Evolutionary conservation across 2,113 vertebrate genomes (phyloP), one percentile per base, ranked within the genome.

Genomic region (Tychaedon coryphoeus): DNA sequence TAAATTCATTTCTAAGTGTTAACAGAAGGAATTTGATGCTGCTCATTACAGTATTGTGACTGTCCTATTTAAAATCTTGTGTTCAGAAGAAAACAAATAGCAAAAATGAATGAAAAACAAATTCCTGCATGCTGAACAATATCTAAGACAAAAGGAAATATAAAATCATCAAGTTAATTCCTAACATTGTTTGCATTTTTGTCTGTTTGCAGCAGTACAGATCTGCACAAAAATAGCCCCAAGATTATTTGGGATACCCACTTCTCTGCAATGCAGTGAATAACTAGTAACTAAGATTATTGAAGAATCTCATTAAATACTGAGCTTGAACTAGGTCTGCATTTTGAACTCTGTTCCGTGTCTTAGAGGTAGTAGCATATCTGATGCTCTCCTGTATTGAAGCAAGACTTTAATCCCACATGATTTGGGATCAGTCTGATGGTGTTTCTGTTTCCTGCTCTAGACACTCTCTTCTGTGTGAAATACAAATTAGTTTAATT

Each of bases 121-220:
- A 78, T 12, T 83, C 48, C 38, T 74, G 36, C 25, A 15, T 38
- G 54, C 28, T 42, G 42, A 84, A 38, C 69, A 51, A 8, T 77
- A 19, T 72, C 23, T 51, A 71, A 79, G 26, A 64, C 33, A 91
- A 71, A 88, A 66, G 16, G 13, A 71, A 80, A 85, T 78, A 31
- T 10, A 38, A 69, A 69, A 80, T 38, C 6, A 31, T 67, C 5
- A 28, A 23, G 28, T 36, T n/a, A 25, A 80, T 77, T 87, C n/a
- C 45, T 51, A 23, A 43, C 10, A 19, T 0, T 0, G 0, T 72
- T 94, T 86, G 8, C 64, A 25, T 67, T 56, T 86, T 67, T 8
- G 0, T 53, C 42, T 66, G 19, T 71, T 75, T 75, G 31, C 34
- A 71, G 79, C 24, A 78, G 47, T 57, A 57, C 14, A 77, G 3